Evolutionary conservation across 2,797 vertebrate genomes (phyloP).

Genomic region (Hippoglossus hippoglossus): DNA sequence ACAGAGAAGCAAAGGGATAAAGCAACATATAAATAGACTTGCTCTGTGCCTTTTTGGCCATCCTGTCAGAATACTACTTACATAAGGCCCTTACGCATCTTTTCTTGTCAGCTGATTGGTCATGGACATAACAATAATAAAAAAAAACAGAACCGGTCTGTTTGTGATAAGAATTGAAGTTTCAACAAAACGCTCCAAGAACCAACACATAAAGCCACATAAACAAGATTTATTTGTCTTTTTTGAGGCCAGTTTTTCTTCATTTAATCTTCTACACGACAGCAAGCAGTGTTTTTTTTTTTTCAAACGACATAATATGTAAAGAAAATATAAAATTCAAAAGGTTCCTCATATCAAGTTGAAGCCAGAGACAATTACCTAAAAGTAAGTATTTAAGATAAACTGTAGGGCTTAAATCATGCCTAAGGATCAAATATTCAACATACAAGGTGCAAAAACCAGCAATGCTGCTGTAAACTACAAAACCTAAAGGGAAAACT

Average conservation of each 20-base stretch:
- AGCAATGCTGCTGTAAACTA: not conserved
- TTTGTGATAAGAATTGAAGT: constrained; percentile 45
- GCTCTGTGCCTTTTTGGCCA: constrained; percentile 65
- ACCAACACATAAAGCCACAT: constrained; percentile 1
- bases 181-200: constrained; percentile 20
- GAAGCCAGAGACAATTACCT: not conserved
- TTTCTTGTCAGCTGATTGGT: constrained; percentile 71
- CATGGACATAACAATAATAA: constrained; percentile 50
- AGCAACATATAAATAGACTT: constrained; percentile 72
- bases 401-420: not conserved
- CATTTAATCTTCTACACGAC: constrained; percentile 1
- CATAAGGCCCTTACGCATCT: constrained; percentile 72
- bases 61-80: constrained; percentile 68
- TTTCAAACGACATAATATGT: not conserved
- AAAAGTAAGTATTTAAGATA: not conserved
- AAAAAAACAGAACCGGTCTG: constrained; percentile 46
- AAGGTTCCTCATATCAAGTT: not conserved
- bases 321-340: not conserved
- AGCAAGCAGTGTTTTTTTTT: constrained; percentile 1
- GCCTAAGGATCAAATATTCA: not conserved
- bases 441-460: not conserved
- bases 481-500: constrained; percentile 1
- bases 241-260: constrained; percentile 8
- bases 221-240: not conserved
- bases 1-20: constrained; percentile 60